Percentiles rank a stretch among this genome's conserved stretches.
phyloP scores from a whole-genome alignment of 2,113 vertebrate genomes.

The Podiceps cristatus region DNA sequence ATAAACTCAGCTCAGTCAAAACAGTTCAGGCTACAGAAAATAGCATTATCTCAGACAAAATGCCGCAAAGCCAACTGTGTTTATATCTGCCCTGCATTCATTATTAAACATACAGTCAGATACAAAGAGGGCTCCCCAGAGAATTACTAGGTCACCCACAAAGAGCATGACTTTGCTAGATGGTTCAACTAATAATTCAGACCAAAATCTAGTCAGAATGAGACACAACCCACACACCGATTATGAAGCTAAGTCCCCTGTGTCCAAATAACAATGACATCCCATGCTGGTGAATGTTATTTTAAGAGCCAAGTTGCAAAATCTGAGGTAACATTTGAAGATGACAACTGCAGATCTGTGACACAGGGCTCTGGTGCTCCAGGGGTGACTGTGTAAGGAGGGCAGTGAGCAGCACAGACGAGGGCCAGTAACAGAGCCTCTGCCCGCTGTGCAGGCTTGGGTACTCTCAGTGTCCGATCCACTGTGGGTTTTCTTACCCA shows the following conservation, averaged over 20 bases:
- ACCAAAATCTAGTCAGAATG: not conserved
- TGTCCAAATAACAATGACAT: not conserved
- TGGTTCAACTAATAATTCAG: not conserved
- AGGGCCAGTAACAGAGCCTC: not conserved
- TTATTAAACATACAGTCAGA: constrained; percentile 23
- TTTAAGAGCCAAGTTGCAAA: not conserved
- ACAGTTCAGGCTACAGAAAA: not conserved
- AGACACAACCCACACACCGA: rapidly evolving
- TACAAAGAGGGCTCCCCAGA: not conserved
- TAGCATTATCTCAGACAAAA: not conserved
- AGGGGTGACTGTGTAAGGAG: rapidly evolving
- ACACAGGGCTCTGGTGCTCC: not conserved
- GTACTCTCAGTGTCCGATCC: not conserved
- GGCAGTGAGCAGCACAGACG: rapidly evolving
- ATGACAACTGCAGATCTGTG: no score
- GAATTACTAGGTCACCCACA: not conserved
- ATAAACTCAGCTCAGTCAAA: not conserved
- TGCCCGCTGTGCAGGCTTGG: rapidly evolving
- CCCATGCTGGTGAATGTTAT: not conserved
- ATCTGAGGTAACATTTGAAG: not conserved
- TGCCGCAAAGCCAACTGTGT: not conserved
- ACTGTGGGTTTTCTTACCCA: not conserved
- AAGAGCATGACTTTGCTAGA: not conserved
- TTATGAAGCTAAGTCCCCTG: rapidly evolving
- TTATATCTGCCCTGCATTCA: not conserved